Evolutionary conservation across 2,113 vertebrate species (phyloP), one percentile per base, ranked within the genome.

Genomic region (Xenotilapia caudafasciata): DNA sequence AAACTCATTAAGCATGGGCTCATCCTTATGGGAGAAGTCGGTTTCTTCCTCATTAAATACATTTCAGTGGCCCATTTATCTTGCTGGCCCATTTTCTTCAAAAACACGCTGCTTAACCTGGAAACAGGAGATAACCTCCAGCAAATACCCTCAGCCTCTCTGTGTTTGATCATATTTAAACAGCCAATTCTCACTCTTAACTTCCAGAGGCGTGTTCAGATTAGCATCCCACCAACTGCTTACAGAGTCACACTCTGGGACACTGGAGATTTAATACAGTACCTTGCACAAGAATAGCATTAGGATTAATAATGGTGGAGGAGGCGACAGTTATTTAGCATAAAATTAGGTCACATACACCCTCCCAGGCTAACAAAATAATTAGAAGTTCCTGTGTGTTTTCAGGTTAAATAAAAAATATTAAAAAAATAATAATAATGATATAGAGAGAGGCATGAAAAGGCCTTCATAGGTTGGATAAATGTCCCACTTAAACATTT

Each of bases 51-150:
- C 91, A 94, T 95, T 92, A 94, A 93, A 95, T 93, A 92, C 92
- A 91, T 93, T 93, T 94, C 75, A 86, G 82, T 89, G 86, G 87
- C 81, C 84, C 82, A 92, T 93, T 94, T 93, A 94, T 94, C 92
- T 89, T 87, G 68, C 83, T 94, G 95, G 94, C 89, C 94, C 94
- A 88, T 96, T 97, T 96, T 95, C 93, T 95, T 94, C 90, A 96
- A 92, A 94, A 92, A 93, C 89, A 91, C 88, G 86, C 92, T 95
- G 93, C 96, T 97, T 97, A 97, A 97, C 96, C 97, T 95, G 94
- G 95, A 92, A 93, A 95, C 89, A 90, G 6, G 13, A 93, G 91
- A 93, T 91, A 94, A 94, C 96, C 93, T 92, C 92, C 93, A 94
- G 96, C 68, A 88, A 92, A 96, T 95, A 96, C 95, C 95, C 88